Conservation (phyloP, 2,113 vertebrate species). For the Dicentrarchus labrax region DNA sequence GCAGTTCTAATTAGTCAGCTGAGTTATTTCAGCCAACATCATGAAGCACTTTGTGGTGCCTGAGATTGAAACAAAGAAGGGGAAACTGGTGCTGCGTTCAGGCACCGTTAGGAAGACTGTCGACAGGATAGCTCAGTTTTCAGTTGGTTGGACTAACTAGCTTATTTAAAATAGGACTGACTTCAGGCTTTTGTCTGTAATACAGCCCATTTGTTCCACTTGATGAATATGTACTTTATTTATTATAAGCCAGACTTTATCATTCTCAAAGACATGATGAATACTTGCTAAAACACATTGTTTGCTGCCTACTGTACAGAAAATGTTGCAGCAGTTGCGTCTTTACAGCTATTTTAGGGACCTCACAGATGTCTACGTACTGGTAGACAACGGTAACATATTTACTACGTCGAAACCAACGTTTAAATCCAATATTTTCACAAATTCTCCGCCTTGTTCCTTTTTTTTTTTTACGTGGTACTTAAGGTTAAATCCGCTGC, state of each 20-base stretch:
- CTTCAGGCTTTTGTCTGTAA: neutral
- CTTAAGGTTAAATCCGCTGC: neutral
- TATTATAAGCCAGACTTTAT: neutral
- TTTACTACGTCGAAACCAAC: neutral
- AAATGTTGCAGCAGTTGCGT: too few relatives aligned
- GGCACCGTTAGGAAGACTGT: fast-evolving
- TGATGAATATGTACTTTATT: neutral
- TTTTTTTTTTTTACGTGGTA: neutral
- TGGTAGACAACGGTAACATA: neutral
- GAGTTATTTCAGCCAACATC: conserved; percentile 9
- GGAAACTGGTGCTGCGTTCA: conserved; percentile 48
- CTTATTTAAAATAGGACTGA: neutral
- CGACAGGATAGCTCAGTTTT: neutral
- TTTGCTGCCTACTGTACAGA: neutral
- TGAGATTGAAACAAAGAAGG: conserved; percentile 34
- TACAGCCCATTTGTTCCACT: neutral
- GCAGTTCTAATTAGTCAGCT: conserved; percentile 29
- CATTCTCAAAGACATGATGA: neutral
- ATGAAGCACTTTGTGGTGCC: conserved; percentile 20
- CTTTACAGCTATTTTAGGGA: too few relatives aligned
- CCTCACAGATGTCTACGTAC: neutral
- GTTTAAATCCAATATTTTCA: neutral
- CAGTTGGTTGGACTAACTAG: neutral
- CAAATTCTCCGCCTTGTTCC: neutral
- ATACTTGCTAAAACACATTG: neutral